These are phyloP conservation scores for Notospermus geniculatus DNA, from an alignment of 1,140 invertebrate genomes.

Conservation along the genomic window DNA sequence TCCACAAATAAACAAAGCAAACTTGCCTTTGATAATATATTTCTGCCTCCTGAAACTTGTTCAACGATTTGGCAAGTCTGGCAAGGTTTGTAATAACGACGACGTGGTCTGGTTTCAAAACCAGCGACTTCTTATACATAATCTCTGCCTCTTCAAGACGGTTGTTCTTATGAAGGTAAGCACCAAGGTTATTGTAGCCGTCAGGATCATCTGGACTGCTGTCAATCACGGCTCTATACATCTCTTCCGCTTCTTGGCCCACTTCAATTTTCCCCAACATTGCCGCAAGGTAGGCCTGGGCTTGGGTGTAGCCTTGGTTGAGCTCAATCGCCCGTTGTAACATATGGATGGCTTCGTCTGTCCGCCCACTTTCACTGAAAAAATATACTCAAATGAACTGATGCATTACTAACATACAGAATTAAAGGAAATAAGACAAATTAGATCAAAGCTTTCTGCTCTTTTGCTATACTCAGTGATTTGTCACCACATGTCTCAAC, in stretches of 20 bases:
- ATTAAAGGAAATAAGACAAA: too few species aligned
- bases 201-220: constrained; percentile 43
- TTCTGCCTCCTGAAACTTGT: constrained; percentile 28
- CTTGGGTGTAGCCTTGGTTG: constrained; percentile 31
- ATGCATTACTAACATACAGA: too few species aligned
- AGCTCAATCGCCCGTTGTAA: constrained; percentile 30
- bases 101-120: constrained; percentile 41
- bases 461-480: too few species aligned
- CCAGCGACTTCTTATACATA: constrained; percentile 47
- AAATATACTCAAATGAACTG: too few species aligned
- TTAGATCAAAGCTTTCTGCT: too few species aligned
- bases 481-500: too few species aligned
- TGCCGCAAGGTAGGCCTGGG: constrained; percentile 27
- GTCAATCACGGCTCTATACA: constrained; percentile 25
- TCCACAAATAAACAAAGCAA: background rate
- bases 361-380: constrained; percentile 29
- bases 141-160: constrained; percentile 41
- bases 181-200: constrained; percentile 53
- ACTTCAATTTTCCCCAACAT: constrained; percentile 26
- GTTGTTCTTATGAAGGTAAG: constrained; percentile 54
- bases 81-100: constrained; percentile 43
- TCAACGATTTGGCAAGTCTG: constrained; percentile 21
- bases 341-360: constrained; percentile 23
- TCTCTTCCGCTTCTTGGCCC: constrained; percentile 28
- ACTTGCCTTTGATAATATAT: constrained; percentile 22